Base-by-base conservation (phyloP, 2,888 invertebrate species). In the Theretra japonica region DNA sequence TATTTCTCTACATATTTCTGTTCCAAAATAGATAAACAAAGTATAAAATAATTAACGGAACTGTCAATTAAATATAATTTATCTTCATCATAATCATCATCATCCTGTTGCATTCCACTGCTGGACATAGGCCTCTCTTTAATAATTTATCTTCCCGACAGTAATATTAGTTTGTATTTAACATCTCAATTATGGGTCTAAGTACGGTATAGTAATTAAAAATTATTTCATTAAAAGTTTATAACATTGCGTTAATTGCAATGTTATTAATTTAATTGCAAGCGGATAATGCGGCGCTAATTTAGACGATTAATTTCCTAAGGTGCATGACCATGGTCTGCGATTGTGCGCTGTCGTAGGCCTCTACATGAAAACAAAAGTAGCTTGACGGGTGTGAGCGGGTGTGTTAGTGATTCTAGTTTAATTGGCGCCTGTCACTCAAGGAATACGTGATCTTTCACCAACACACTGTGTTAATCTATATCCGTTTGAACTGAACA, bases 311-410 rank as follows among this genome's bases (percentile, higher is more conserved):
- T 65, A 65, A 23, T 15, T 15, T 23, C 17, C 48, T 65, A 65
- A 65, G 23, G 41, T 25, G 8, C 17, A 48, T 41, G 41, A n/a
- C 28, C 30, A 60, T 60, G 59, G 65, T 23, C 23, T 65, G 41
- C 21, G 65, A 23, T 41, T 23, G n/a, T 62, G 21, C 0, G 8
- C 15, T 5, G 41, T 23, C 58, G 70, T 72, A 76, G 72, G 23
- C 23, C 65, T 65, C 41, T 25, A 60, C 41, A 76, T 41, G 41
- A 15, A 77, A 77, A 76, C 73, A 79, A 78, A 78, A 78, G 77
- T 74, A 65, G 73, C 71, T 17, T 30, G 73, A 69, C 72, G 72
- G 68, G 76, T 77, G 73, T 62, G 71, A 69, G 68, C 25, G 28
- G 33, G 7, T 25, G 56, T 57, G n/a, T 53, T 60, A 69, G 33